Conservation (phyloP, 2,797 vertebrate genomes). For the Amphiprion clarkii region DNA sequence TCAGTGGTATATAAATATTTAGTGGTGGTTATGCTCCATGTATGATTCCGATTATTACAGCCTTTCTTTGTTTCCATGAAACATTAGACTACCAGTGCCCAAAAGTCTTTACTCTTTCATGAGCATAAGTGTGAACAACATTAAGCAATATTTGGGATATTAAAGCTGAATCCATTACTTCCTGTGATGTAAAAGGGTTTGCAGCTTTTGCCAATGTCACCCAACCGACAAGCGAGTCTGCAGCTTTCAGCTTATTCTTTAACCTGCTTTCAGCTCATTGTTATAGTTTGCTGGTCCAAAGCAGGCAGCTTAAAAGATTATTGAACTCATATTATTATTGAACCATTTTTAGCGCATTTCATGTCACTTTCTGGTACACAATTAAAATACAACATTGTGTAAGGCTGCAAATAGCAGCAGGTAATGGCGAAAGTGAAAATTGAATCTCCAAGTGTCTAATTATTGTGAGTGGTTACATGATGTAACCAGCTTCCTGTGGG, state of each 20-base stretch:
- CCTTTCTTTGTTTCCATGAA: slow-evolving; percentile 2
- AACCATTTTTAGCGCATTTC: slow-evolving; percentile 9
- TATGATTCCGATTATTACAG: background rate
- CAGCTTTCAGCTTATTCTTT: slow-evolving; percentile 6
- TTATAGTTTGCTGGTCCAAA: background rate
- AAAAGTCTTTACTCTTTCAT: slow-evolving; percentile 1
- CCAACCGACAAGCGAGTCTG: slow-evolving; percentile 6
- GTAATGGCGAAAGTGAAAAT: slow-evolving; percentile 20
- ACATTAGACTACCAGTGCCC: slow-evolving; percentile 10
- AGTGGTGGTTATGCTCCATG: background rate
- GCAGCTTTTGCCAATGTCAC: background rate
- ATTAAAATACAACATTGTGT: slow-evolving; percentile 16
- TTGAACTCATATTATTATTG: background rate
- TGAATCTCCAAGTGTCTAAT: slow-evolving; percentile 11
- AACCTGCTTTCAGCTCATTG: slow-evolving; percentile 15
- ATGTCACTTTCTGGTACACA: background rate
- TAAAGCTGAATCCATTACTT: slow-evolving; percentile 12
- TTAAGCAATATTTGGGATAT: slow-evolving; percentile 15
- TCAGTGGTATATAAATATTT: background rate
- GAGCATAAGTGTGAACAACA: background rate
- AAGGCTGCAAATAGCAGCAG: background rate
- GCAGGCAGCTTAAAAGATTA: slow-evolving; percentile 15
- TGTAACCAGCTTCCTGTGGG: slow-evolving; percentile 3
- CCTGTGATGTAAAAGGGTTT: slow-evolving; percentile 6
- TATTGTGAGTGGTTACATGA: background rate